phyloP scores from a whole-genome alignment of 2,888 invertebrate genomes.

The Lithophane semibrunnea region DNA sequence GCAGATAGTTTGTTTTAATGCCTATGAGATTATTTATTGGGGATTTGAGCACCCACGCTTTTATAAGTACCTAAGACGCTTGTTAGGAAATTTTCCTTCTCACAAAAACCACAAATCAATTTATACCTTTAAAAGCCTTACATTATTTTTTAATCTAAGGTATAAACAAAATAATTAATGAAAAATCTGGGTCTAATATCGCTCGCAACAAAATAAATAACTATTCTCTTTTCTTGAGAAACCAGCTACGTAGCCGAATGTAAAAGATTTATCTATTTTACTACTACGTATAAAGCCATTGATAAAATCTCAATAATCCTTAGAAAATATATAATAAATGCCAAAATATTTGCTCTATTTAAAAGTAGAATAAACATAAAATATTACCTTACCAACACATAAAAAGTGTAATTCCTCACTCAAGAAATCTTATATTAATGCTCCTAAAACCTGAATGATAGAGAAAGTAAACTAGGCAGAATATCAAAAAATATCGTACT shows the following conservation, averaged over 20 bases:
- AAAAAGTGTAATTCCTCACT: constrained; percentile 7
- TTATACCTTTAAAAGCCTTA: not conserved
- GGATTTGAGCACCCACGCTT: constrained; percentile 11
- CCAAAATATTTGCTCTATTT: constrained; percentile 3
- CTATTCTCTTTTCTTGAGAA: not conserved
- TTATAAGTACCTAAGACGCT: no score
- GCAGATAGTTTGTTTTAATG: not conserved
- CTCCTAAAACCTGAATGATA: constrained; percentile 14
- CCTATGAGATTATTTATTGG: not conserved
- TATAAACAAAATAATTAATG: constrained; percentile 12
- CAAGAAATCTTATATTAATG: constrained; percentile 17
- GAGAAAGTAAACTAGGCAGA: constrained; percentile 2
- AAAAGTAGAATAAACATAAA: constrained; percentile 9
- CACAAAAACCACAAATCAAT: not conserved
- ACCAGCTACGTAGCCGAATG: not conserved
- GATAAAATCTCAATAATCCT: not conserved
- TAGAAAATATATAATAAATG: not conserved
- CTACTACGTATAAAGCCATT: not conserved
- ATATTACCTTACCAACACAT: not conserved
- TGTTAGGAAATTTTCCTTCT: not conserved
- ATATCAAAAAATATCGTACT: constrained; percentile 13
- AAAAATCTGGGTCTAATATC: constrained; percentile 19
- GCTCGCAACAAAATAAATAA: constrained; percentile 2
- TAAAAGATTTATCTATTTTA: constrained; percentile 3
- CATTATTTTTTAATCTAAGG: no score